Evolutionary conservation across 2,113 vertebrate genomes (phyloP).

Genomic region (Ascaphus truei): DNA sequence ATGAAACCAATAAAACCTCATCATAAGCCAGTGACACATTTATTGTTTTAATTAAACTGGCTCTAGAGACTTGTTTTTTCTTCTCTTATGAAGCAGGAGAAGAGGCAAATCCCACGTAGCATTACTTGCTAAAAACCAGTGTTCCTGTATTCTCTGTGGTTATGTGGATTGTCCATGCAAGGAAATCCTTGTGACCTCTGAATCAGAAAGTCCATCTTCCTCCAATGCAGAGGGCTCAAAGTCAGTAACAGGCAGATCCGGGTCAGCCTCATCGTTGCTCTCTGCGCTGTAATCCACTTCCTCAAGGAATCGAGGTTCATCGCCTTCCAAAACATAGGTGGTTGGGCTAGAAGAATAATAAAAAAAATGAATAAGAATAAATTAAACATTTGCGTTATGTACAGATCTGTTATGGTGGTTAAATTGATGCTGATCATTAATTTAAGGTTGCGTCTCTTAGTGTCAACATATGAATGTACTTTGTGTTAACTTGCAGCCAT

Average conservation of each 20-base stretch:
- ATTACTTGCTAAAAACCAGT: too few species aligned
- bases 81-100: slow-evolving; percentile 18
- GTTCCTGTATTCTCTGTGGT: too few species aligned
- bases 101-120: background rate
- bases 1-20: slow-evolving; percentile 55
- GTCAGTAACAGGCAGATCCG: slow-evolving; percentile 66
- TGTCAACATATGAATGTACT: too few species aligned
- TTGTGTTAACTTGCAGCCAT: too few species aligned
- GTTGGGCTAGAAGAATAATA: slow-evolving; percentile 69
- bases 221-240: slow-evolving; percentile 62
- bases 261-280: slow-evolving; percentile 85
- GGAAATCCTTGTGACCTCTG: slow-evolving; percentile 65
- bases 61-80: too few species aligned
- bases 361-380: background rate
- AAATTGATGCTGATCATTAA: too few species aligned
- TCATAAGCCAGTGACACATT: slow-evolving; percentile 55
- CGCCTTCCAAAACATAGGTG: slow-evolving; percentile 91
- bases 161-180: slow-evolving; percentile 49
- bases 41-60: slow-evolving; percentile 55
- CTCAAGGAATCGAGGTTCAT: slow-evolving; percentile 92
- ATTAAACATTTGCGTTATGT: background rate
- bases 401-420: background rate
- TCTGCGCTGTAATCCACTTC: slow-evolving; percentile 97
- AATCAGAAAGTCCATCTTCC: slow-evolving; percentile 76
- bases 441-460: too few species aligned